Conservation (phyloP, 1,140 invertebrate species). For the Dermatophagoides farinae region DNA sequence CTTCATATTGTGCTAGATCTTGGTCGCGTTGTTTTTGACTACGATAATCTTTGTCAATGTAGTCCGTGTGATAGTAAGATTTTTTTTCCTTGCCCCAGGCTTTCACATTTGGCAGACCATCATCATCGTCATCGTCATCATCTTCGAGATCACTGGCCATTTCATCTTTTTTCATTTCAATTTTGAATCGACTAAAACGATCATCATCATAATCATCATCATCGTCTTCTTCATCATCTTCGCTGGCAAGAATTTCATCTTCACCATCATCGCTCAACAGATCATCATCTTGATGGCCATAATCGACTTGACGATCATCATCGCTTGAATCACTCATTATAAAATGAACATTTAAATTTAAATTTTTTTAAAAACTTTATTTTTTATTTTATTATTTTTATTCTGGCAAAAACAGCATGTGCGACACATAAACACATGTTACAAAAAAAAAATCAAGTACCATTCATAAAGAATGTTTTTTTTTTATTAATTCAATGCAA, state of each 20-base stretch:
- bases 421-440: no score
- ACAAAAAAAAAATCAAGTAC: no score
- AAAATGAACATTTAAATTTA: not conserved
- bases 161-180: constrained; percentile 11
- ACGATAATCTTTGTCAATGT: constrained; percentile 62
- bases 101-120: constrained; percentile 43
- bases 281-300: not conserved
- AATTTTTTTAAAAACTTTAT: not conserved
- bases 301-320: not conserved
- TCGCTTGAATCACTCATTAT: not conserved
- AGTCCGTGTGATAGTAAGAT: constrained; percentile 63
- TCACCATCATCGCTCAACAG: not conserved
- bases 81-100: constrained; percentile 64
- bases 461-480: no score
- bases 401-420: no score
- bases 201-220: not conserved
- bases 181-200: not conserved
- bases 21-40: constrained; percentile 26
- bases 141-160: constrained; percentile 14
- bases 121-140: not conserved
- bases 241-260: not conserved
- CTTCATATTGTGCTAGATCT: constrained; percentile 18
- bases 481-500: no score
- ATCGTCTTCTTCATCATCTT: constrained; percentile 1
- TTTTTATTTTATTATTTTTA: no score